Evolutionary conservation across 2,888 invertebrate genomes (phyloP).

Genomic region (Steinernema carpocapsae): DNA sequence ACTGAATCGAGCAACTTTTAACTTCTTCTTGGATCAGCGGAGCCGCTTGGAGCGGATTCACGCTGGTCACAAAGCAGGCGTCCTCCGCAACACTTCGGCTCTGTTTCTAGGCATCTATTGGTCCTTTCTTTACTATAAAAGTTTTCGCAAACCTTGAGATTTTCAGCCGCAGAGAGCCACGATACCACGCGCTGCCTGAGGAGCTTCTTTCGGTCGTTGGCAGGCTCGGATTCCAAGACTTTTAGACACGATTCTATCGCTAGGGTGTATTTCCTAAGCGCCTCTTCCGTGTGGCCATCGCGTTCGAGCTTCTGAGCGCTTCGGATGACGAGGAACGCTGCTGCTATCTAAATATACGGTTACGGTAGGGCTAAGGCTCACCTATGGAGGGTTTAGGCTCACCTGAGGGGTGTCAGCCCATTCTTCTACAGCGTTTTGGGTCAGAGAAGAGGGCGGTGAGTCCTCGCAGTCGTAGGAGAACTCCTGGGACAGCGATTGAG

Average conservation of each 20-base stretch:
- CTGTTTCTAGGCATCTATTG: not conserved
- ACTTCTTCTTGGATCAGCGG: not conserved
- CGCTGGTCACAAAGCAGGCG: not conserved
- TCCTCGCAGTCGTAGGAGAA: slow-evolving; percentile 6
- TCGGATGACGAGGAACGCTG: slow-evolving; percentile 36
- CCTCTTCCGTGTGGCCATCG: not conserved
- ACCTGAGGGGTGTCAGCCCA: slow-evolving; percentile 37
- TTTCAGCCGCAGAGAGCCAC: slow-evolving; percentile 36
- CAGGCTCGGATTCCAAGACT: slow-evolving; percentile 26
- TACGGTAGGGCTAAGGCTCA: not conserved
- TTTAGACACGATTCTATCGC: slow-evolving; percentile 38
- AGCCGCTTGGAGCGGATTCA: not conserved
- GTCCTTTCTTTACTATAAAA: not conserved
- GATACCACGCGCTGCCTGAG: slow-evolving; percentile 30
- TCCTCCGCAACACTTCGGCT: not conserved
- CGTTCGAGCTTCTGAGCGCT: slow-evolving; percentile 35
- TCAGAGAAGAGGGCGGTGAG: slow-evolving; percentile 1
- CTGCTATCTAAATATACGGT: slow-evolving; percentile 19
- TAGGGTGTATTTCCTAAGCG: slow-evolving; percentile 37
- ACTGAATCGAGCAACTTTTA: slow-evolving; percentile 8
- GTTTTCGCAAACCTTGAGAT: not conserved
- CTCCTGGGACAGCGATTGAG: not conserved
- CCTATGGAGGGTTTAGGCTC: not conserved
- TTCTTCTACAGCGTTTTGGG: not conserved
- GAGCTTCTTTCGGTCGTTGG: slow-evolving; percentile 21